phyloP scores from a whole-genome alignment of 2,888 invertebrate genomes.

The Stenoptilia bipunctidactyla region DNA sequence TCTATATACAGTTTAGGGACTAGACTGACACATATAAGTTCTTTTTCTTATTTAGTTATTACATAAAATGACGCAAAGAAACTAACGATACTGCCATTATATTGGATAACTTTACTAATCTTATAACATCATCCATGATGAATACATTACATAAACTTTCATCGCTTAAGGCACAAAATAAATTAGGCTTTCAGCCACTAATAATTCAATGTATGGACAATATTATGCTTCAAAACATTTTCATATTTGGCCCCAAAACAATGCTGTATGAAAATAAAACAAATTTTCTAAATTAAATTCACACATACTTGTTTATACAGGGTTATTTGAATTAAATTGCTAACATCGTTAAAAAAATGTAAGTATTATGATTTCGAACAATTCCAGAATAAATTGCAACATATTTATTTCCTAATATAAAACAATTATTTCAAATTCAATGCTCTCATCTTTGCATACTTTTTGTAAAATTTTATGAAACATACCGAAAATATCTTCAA shows the following conservation, averaged over 20 bases:
- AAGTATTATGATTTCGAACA: too few relatives aligned
- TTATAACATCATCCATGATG: not conserved
- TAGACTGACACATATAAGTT: not conserved
- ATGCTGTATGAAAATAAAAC: constrained; percentile 18
- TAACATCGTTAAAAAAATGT: too few relatives aligned
- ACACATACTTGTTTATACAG: constrained; percentile 19
- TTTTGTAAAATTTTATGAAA: too few relatives aligned
- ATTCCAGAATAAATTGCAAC: too few relatives aligned
- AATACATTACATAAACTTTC: not conserved
- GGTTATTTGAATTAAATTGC: too few relatives aligned
- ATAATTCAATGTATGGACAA: too few relatives aligned
- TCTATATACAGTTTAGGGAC: not conserved
- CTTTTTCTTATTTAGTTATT: not conserved
- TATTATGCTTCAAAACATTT: constrained; percentile 16
- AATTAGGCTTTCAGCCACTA: not conserved
- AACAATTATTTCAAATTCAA: too few relatives aligned
- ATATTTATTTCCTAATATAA: too few relatives aligned
- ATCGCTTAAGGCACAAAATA: not conserved
- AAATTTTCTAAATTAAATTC: too few relatives aligned
- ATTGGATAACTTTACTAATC: too few relatives aligned
- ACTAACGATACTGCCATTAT: not conserved
- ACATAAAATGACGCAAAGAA: not conserved
- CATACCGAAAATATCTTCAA: too few relatives aligned
- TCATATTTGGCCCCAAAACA: constrained; percentile 56
- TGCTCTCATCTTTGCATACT: too few relatives aligned